Evolutionary conservation across 1,140 invertebrate species (phyloP), one percentile per base, ranked within the genome.

Genomic region (Campodea augens): DNA sequence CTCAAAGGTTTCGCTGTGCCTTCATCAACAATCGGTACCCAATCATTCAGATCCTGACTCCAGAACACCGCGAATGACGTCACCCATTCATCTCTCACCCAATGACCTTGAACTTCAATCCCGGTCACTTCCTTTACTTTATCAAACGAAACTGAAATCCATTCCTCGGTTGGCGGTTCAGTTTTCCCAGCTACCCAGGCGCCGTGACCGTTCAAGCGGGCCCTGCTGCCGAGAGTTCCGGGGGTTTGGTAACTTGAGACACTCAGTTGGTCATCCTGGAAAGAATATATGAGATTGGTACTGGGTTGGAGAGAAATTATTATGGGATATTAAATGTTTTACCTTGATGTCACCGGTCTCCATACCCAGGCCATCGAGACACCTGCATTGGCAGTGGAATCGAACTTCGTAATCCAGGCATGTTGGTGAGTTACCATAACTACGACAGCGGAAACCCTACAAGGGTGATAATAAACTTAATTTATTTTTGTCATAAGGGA

Each of bases 361-460:
- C 59, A 65, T 55, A 21, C 63, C 63, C 50, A 63, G 52, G 3
- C 56, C 52, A 27, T 51, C 55, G 32, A 49, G 49, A 52, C 62
- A 65, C 2, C 52, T 42, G 52, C 66, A 68, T 3, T 57, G 49
- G 44, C 66, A 68, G 46, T 56, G 57, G 41, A 66, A 60, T 38
- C 64, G 49, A 32, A 67, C 56, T 52, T 66, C 62, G 46, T 63
- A 62, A 49, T 67, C 64, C n/a, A 52, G 29, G 44, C 66, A 68
- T 22, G 42, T 43, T 15, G n/a, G n/a, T n/a, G n/a, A n/a, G n/a
- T n/a, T n/a, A n/a, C n/a, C n/a, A n/a, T n/a, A n/a, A n/a, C n/a
- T n/a, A n/a, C n/a, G n/a, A n/a, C n/a, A n/a, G n/a, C n/a, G n/a
- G n/a, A n/a, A n/a, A n/a, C n/a, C n/a, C n/a, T n/a, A n/a, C n/a